Evolutionary conservation across 2,113 vertebrate genomes (phyloP).

Genomic region (Rissa tridactyla): DNA sequence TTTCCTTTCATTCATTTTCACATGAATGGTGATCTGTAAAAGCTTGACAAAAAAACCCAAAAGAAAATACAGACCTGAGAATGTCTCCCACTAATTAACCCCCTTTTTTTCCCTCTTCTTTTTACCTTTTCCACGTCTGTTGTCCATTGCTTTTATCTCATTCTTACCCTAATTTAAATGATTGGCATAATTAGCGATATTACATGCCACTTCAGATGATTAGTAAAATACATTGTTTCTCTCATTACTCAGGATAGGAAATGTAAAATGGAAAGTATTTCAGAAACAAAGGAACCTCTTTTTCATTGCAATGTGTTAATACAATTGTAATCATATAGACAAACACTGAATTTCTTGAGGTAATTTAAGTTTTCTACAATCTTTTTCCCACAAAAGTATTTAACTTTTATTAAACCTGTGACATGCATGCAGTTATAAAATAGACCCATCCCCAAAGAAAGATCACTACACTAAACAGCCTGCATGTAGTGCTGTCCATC

Average conservation of each 20-base stretch:
- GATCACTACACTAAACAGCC: background rate
- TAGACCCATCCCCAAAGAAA: background rate
- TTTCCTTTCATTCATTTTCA: background rate
- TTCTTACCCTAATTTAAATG: background rate
- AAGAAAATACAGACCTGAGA: background rate
- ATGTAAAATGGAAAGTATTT: background rate
- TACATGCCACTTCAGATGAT: background rate
- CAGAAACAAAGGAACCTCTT: background rate
- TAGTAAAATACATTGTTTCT: background rate
- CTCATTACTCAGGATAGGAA: background rate
- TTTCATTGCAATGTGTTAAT: background rate
- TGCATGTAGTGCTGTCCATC: background rate
- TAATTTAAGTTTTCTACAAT: background rate
- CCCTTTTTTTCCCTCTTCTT: background rate
- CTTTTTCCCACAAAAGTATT: background rate
- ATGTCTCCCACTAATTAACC: background rate
- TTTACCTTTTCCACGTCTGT: background rate
- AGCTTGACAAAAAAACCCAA: background rate
- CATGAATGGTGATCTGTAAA: background rate
- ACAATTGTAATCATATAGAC: background rate
- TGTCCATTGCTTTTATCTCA: background rate
- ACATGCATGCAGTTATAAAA: background rate
- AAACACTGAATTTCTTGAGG: background rate
- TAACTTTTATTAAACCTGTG: background rate
- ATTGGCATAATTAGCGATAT: background rate